phyloP scores from a whole-genome alignment of 2,888 invertebrate genomes.

The Anticlea derivata region DNA sequence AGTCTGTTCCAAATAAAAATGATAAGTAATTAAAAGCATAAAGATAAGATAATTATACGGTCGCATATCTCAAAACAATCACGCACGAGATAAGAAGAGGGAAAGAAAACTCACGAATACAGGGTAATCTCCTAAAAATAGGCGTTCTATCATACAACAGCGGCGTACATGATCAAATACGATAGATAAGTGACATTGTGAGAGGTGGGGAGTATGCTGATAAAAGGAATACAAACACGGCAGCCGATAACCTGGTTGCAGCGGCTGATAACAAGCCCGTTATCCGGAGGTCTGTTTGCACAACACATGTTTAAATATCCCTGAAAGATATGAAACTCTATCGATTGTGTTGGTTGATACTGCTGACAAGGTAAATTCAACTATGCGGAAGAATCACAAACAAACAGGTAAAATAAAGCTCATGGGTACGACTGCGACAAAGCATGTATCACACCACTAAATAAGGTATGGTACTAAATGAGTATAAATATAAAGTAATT shows the following conservation, averaged over 20 bases:
- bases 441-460: too few species aligned
- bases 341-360: conserved; percentile 20
- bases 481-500: conserved; percentile 5
- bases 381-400: conserved; percentile 3
- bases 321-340: conserved; percentile 27
- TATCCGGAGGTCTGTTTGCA: conserved; percentile 50
- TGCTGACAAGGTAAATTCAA: not conserved
- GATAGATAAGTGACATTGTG: conserved; percentile 63
- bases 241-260: conserved; percentile 78
- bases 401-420: not conserved
- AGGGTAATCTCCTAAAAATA: conserved; percentile 65
- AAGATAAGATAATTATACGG: conserved; percentile 41
- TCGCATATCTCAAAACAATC: conserved; percentile 45
- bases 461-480: too few species aligned
- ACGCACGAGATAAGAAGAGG: conserved; percentile 45
- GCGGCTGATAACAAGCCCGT: conserved; percentile 60
- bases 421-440: not conserved
- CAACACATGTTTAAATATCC: conserved; percentile 30
- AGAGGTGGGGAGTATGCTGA: conserved; percentile 65
- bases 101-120: conserved; percentile 43
- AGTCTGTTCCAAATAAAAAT: conserved; percentile 48
- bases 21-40: conserved; percentile 44
- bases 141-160: conserved; percentile 61
- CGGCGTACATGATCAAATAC: conserved; percentile 50
- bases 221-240: conserved; percentile 69